These are phyloP conservation scores for Carpatolechia fugitivella DNA, from an alignment of 2,888 invertebrate genomes.

Conservation along the genomic window DNA sequence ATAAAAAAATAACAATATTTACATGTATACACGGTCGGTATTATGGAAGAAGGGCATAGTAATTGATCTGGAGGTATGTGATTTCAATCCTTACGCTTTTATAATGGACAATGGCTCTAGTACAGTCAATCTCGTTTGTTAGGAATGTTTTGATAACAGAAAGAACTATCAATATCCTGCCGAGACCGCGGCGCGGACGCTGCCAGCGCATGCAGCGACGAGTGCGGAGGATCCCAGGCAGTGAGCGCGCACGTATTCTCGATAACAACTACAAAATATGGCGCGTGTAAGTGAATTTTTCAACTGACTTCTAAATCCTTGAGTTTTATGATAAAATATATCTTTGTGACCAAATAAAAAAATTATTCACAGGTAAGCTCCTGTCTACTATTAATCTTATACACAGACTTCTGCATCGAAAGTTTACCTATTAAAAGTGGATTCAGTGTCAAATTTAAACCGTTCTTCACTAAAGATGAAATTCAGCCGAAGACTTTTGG, in stretches of 20 bases:
- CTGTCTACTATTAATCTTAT: slow-evolving; percentile 28
- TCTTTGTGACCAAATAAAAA: neutral
- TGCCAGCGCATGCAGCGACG: too few species aligned
- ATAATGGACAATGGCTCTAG: neutral
- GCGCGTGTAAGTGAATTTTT: slow-evolving; percentile 2
- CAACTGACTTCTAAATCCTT: neutral
- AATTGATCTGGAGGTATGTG: too few species aligned
- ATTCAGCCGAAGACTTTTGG: slow-evolving; percentile 34
- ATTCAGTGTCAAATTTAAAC: slow-evolving; percentile 48
- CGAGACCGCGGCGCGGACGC: neutral
- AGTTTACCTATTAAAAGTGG: slow-evolving; percentile 51
- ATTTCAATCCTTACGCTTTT: too few species aligned
- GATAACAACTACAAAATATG: neutral
- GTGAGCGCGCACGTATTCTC: too few species aligned
- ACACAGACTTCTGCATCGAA: slow-evolving; percentile 28
- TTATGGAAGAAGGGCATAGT: too few species aligned
- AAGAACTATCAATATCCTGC: slow-evolving; percentile 4
- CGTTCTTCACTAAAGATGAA: slow-evolving; percentile 41
- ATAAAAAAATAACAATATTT: too few species aligned
- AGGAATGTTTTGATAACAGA: slow-evolving; percentile 5
- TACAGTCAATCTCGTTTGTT: neutral
- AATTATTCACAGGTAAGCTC: slow-evolving; percentile 34
- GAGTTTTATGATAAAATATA: neutral
- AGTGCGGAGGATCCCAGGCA: too few species aligned
- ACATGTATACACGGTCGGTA: too few species aligned